Percentiles rank a stretch among this genome's conserved stretches.
phyloP scores from a whole-genome alignment of 1,140 invertebrate species.

The Homarus americanus region DNA sequence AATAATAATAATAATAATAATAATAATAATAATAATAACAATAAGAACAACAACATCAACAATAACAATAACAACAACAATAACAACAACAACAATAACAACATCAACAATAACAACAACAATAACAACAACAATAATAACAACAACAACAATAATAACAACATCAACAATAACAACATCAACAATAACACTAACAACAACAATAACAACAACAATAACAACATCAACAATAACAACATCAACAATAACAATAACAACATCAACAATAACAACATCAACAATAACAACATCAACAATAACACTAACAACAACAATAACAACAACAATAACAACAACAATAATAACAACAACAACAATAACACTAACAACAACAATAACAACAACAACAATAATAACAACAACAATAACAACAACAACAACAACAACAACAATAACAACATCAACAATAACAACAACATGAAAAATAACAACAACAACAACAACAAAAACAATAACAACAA shows the following conservation, averaged over 20 bases:
- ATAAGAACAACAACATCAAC: too few relatives aligned
- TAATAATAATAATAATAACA: too few relatives aligned
- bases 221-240: neutral
- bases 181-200: neutral
- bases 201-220: neutral
- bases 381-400: neutral
- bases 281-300: neutral
- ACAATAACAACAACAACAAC: neutral
- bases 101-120: too few relatives aligned
- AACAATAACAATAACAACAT: neutral
- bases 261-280: neutral
- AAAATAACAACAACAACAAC: too few relatives aligned
- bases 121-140: too few relatives aligned
- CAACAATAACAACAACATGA: neutral
- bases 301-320: neutral
- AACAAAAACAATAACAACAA: too few relatives aligned
- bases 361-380: neutral
- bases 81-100: too few relatives aligned
- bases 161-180: neutral
- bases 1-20: too few relatives aligned
- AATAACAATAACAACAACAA: too few relatives aligned
- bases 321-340: neutral
- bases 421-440: neutral
- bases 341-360: neutral
- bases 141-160: neutral